phyloP scores from a whole-genome alignment of 2,888 invertebrate species.

The Oeneis ivallda region DNA sequence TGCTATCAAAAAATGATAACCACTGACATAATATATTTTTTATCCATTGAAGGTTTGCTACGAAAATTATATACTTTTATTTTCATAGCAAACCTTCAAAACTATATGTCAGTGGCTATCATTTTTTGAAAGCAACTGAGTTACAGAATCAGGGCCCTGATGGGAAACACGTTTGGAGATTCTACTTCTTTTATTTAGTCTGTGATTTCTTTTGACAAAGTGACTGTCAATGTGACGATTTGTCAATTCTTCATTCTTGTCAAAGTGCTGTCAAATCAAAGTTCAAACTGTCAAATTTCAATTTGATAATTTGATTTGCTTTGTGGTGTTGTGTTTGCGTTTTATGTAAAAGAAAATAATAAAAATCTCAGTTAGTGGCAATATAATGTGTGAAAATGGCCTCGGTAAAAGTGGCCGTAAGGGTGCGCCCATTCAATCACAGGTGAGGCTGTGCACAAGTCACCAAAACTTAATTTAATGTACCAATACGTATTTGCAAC shows the following conservation, averaged over 20 bases:
- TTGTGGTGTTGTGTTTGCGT: constrained; percentile 65
- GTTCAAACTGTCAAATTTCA: too few species aligned
- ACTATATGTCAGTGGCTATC: too few species aligned
- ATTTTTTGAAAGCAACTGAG: too few species aligned
- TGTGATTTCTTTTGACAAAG: not conserved
- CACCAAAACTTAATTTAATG: constrained; percentile 36
- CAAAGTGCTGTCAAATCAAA: not conserved
- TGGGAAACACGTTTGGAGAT: too few species aligned
- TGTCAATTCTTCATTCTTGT: not conserved
- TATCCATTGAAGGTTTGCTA: too few species aligned
- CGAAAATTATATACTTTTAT: too few species aligned
- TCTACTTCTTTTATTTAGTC: too few species aligned
- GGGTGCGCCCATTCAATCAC: constrained; percentile 94
- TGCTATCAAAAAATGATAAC: too few species aligned
- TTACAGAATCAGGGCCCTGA: too few species aligned
- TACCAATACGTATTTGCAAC: constrained; percentile 20
- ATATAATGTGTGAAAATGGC: constrained; percentile 87
- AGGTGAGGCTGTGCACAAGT: constrained; percentile 80
- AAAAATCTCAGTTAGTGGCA: constrained; percentile 58
- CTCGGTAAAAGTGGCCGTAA: constrained; percentile 94
- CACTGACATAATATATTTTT: too few species aligned
- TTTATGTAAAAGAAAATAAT: constrained; percentile 63
- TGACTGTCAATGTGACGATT: not conserved
- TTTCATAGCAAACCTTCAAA: too few species aligned
- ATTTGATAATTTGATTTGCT: constrained; percentile 45